Conservation (phyloP, 1,140 invertebrate genomes). For the Rhyacophila brunnea region DNA sequence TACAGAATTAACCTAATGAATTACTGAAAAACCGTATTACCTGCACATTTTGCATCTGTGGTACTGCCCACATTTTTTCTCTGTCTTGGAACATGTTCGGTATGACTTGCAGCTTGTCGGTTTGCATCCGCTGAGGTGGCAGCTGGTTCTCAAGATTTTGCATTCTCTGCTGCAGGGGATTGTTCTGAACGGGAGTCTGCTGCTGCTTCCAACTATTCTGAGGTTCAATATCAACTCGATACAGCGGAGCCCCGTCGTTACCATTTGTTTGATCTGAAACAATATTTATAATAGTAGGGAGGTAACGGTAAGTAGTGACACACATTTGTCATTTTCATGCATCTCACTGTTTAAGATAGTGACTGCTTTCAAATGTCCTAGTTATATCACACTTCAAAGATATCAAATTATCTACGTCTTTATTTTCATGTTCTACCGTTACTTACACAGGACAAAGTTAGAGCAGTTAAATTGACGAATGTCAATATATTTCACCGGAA, state of each 20-base stretch:
- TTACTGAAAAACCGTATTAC: no score
- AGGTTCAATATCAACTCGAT: constrained; percentile 30
- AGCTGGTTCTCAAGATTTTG: constrained; percentile 19
- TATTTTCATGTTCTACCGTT: no score
- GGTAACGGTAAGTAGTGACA: no score
- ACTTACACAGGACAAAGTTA: no score
- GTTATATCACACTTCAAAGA: no score
- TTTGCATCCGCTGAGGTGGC: constrained; percentile 14
- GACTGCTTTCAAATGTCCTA: no score
- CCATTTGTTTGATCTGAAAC: constrained; percentile 19
- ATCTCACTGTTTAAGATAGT: no score
- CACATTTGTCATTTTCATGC: no score
- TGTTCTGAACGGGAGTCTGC: constrained; percentile 12
- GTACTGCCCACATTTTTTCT: constrained; percentile 35
- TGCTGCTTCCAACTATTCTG: constrained; percentile 30
- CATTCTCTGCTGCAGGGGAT: constrained; percentile 21
- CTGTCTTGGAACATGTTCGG: constrained; percentile 33
- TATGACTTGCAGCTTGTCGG: constrained; percentile 24
- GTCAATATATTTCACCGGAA: no score
- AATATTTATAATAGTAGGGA: no score
- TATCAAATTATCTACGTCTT: no score
- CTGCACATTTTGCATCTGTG: constrained; percentile 27
- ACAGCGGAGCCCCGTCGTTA: constrained; percentile 30
- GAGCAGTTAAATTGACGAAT: no score
- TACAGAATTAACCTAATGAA: neutral